A percentile compares a stretch with the other conserved stretches of the same genome.
phyloP scores from a whole-genome alignment of 2,113 vertebrate genomes.

The Pangasianodon hypophthalmus region DNA sequence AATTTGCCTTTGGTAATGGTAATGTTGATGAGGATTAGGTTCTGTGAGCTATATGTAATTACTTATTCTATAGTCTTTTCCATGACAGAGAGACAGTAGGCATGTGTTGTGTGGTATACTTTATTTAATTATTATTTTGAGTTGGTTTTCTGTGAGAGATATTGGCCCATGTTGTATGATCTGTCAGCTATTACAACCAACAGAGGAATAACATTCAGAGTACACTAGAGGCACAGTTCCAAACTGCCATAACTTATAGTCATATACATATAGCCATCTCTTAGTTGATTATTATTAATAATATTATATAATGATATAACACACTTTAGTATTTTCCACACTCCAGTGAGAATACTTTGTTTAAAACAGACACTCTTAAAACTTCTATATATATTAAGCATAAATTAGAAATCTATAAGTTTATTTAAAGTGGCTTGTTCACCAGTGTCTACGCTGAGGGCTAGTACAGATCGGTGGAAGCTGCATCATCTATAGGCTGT shows the following conservation, averaged over 20 bases:
- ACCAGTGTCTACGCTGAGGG: constrained; percentile 2
- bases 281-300: not conserved
- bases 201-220: constrained; percentile 40
- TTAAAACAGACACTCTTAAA: not conserved
- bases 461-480: not conserved
- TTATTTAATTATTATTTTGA: constrained; percentile 33
- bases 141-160: constrained; percentile 3
- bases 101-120: not conserved
- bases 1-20: not conserved
- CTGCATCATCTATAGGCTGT: not conserved
- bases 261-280: not conserved
- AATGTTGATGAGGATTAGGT: not conserved
- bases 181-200: constrained; percentile 12
- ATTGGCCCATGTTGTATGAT: constrained; percentile 11
- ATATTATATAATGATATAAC: too few relatives aligned
- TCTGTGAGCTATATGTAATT: not conserved
- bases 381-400: not conserved
- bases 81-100: not conserved
- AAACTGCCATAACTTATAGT: not conserved
- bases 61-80: not conserved
- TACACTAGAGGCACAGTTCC: not conserved
- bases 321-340: constrained; percentile 17
- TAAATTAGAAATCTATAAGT: not conserved
- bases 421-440: constrained; percentile 7
- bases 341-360: constrained; percentile 5